Conservation (phyloP, 2,888 invertebrate genomes). For the Cephus sareptanus region DNA sequence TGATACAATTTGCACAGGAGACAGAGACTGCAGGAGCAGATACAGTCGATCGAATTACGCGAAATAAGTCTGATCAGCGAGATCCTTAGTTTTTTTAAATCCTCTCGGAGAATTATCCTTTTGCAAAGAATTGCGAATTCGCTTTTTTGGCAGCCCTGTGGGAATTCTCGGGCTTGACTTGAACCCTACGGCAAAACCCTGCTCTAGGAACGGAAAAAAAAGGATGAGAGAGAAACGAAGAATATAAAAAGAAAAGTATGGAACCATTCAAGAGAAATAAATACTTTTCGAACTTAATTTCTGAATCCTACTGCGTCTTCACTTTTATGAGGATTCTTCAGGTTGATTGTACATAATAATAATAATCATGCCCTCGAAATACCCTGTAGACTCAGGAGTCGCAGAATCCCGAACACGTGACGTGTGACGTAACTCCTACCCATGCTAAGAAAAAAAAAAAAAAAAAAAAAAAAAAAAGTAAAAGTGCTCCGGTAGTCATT, state of each 20-base stretch:
- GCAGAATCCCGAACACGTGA: neutral
- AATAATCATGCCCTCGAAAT: neutral
- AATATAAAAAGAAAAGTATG: constrained; percentile 15
- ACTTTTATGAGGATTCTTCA: neutral
- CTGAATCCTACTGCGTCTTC: neutral
- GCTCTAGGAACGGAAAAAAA: neutral
- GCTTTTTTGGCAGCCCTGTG: neutral
- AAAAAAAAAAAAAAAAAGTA: neutral
- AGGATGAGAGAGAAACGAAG: constrained; percentile 15
- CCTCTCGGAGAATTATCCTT: neutral
- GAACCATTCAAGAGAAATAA: too few species aligned
- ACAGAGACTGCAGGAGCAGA: neutral
- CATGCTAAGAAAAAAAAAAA: neutral
- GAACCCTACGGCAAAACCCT: neutral
- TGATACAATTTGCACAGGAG: constrained; percentile 26
- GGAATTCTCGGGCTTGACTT: neutral
- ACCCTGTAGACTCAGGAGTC: neutral
- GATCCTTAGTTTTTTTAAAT: neutral
- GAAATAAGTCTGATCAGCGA: neutral
- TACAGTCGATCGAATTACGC: neutral
- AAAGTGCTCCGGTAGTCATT: neutral
- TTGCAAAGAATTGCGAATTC: neutral
- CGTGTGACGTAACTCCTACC: neutral
- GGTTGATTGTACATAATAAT: neutral
- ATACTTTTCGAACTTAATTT: neutral